phyloP scores from a whole-genome alignment of 1,140 invertebrate genomes.

The Ceratoteleas bidentatus region DNA sequence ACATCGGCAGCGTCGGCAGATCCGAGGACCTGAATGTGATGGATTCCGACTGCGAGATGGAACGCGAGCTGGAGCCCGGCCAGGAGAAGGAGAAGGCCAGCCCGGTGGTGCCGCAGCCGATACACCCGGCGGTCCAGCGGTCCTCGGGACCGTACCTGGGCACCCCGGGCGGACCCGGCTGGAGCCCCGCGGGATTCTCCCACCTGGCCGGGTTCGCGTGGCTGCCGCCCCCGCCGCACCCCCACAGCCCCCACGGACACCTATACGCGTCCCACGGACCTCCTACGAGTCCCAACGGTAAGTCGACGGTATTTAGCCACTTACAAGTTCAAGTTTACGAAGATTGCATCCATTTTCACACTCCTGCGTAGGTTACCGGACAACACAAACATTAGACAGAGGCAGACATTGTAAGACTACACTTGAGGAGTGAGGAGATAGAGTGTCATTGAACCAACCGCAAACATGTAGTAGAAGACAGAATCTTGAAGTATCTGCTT shows the following conservation, averaged over 20 bases:
- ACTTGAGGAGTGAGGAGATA: too few relatives aligned
- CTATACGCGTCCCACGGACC: constrained; percentile 78
- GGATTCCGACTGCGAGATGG: constrained; percentile 79
- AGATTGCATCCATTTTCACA: background rate
- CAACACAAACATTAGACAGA: too few relatives aligned
- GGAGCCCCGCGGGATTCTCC: constrained; percentile 77
- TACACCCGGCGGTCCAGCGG: constrained; percentile 79
- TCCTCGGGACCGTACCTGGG: constrained; percentile 74
- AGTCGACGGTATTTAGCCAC: too few relatives aligned
- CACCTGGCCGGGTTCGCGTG: constrained; percentile 79
- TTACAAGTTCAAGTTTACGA: background rate
- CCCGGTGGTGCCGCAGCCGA: constrained; percentile 79
- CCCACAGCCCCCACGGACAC: constrained; percentile 79
- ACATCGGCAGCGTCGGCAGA: constrained; percentile 74
- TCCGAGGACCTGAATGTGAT: constrained; percentile 80
- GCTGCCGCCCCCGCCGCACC: constrained; percentile 79
- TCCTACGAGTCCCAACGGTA: constrained; percentile 79
- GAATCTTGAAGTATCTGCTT: too few relatives aligned
- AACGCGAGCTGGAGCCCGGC: constrained; percentile 71
- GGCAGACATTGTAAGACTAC: too few relatives aligned
- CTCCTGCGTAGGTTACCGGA: too few relatives aligned
- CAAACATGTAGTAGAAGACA: too few relatives aligned
- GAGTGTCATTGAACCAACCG: too few relatives aligned
- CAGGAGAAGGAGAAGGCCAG: constrained; percentile 77
- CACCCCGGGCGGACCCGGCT: constrained; percentile 73